Percentiles rank a stretch among this genome's conserved stretches.
These are phyloP conservation scores for Mobula birostris DNA, from an alignment of 2,113 vertebrate species.

Conservation along the genomic window DNA sequence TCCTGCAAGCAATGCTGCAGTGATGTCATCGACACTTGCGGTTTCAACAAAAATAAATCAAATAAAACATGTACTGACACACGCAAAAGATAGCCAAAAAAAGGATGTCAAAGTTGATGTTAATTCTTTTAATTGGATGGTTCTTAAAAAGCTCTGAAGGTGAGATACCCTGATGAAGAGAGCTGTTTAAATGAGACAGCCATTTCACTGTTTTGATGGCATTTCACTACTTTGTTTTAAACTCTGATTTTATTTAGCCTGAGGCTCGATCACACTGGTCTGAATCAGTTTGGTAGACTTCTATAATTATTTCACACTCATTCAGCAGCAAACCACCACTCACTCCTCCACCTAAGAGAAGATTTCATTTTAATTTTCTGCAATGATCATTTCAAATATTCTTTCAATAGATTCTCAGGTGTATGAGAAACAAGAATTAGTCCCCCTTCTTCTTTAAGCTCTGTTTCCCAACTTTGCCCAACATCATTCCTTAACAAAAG, in stretches of 20 bases:
- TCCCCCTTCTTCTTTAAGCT: neutral
- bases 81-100: neutral
- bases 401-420: neutral
- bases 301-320: neutral
- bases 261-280: neutral
- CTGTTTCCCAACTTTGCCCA: too few species aligned
- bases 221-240: neutral
- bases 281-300: neutral
- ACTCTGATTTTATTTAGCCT: neutral
- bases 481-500: neutral
- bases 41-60: conserved; percentile 11
- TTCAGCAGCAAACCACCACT: too few species aligned
- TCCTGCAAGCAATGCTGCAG: neutral
- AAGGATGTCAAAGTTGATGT: neutral
- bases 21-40: neutral
- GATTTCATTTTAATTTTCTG: neutral
- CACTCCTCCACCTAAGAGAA: neutral
- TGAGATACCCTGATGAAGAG: neutral
- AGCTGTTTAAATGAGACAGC: neutral
- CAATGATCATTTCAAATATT: neutral
- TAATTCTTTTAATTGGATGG: conserved; percentile 2
- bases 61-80: neutral
- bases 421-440: neutral
- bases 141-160: neutral
- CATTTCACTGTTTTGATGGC: neutral